Evolutionary conservation across 1,140 invertebrate species (phyloP).

Genomic region (Diorhabda carinulata): DNA sequence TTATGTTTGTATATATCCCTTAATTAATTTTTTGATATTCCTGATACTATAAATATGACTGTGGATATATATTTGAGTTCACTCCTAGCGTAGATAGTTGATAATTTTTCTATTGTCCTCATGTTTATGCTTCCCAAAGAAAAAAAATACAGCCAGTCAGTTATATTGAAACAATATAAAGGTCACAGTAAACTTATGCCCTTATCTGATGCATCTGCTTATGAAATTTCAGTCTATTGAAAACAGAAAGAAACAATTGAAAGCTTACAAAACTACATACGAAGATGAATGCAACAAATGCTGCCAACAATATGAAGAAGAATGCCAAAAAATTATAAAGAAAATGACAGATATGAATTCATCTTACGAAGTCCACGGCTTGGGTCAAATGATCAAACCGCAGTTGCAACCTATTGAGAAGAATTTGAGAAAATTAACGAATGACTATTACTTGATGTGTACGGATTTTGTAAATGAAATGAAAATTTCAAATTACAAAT

Average conservation of each 20-base stretch:
- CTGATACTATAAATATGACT: too few species aligned
- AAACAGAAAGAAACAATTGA: not conserved
- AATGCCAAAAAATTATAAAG: not conserved
- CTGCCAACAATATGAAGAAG: not conserved
- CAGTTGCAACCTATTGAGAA: not conserved
- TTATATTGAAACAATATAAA: not conserved
- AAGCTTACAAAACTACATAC: not conserved
- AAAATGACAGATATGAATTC: not conserved
- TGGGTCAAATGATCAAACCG: not conserved
- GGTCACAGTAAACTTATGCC: too few species aligned
- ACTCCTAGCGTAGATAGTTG: too few species aligned
- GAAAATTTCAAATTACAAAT: slow-evolving; percentile 9
- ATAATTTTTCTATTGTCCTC: too few species aligned
- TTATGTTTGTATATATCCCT: too few species aligned
- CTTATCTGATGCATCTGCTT: not conserved
- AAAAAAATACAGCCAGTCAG: too few species aligned
- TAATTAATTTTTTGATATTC: too few species aligned
- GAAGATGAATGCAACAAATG: not conserved
- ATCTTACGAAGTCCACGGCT: not conserved
- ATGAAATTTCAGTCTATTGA: not conserved
- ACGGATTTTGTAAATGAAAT: slow-evolving; percentile 16
- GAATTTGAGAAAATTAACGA: slow-evolving; percentile 6
- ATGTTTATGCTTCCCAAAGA: too few species aligned
- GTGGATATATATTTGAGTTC: too few species aligned
- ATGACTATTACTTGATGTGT: slow-evolving; percentile 17